A percentile compares a stretch with the other conserved stretches of the same genome.
Evolutionary conservation across 2,113 vertebrate genomes (phyloP).

Genomic region (Herpailurus yagouaroundi): DNA sequence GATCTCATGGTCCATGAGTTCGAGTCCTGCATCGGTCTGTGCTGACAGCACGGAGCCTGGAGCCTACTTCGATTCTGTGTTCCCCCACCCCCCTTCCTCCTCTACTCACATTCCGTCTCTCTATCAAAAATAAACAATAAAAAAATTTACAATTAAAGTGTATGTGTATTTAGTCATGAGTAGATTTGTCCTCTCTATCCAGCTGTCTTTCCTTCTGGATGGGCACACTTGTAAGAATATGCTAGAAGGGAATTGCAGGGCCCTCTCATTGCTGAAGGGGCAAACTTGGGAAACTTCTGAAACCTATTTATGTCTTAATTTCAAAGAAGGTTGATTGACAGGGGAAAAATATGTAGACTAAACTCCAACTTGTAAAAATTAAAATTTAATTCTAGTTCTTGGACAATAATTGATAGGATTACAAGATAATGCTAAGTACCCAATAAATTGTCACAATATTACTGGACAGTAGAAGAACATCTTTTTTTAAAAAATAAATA

Average conservation of each 20-base stretch:
- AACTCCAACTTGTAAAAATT: neutral
- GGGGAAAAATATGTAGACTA: neutral
- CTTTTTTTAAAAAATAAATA: neutral
- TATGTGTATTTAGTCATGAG: neutral
- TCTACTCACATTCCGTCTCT: too few species aligned
- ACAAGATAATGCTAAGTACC: neutral
- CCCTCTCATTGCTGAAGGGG: neutral
- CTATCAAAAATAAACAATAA: too few species aligned
- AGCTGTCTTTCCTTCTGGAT: neutral
- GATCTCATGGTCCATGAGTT: too few species aligned
- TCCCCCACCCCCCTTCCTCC: too few species aligned
- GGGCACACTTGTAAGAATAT: neutral
- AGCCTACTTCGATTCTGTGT: too few species aligned
- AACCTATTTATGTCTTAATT: neutral
- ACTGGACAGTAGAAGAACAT: neutral
- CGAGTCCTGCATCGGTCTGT: too few species aligned
- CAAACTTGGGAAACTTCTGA: neutral
- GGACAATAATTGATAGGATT: neutral
- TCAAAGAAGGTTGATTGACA: neutral
- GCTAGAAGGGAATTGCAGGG: fast-evolving
- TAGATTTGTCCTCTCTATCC: neutral
- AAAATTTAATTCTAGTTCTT: neutral
- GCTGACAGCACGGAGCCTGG: too few species aligned
- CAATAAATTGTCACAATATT: neutral
- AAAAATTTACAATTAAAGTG: neutral